Evolutionary conservation across 2,888 invertebrate species (phyloP).

Genomic region (Siphonodentalium dalli): DNA sequence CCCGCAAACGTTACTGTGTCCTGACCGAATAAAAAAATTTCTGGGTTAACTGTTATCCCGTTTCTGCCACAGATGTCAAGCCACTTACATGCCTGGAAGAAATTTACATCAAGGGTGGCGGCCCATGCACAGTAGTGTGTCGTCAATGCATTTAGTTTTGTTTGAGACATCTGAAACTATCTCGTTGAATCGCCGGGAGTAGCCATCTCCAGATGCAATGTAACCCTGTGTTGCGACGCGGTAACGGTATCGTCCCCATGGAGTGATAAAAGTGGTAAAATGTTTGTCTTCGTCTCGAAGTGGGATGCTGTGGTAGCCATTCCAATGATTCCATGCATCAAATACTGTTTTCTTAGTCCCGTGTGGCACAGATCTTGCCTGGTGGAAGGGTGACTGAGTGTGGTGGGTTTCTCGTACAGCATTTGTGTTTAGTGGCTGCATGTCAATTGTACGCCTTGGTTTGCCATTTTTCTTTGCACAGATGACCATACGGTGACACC

Average conservation of each 20-base stretch:
- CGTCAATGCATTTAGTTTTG: constrained; percentile 25
- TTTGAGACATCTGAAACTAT: constrained; percentile 19
- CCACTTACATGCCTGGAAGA: constrained; percentile 23
- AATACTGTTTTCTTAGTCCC: too few relatives aligned
- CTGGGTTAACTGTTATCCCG: not conserved
- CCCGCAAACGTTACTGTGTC: constrained; percentile 1
- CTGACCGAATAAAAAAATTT: not conserved
- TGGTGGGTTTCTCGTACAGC: too few relatives aligned
- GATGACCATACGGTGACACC: too few relatives aligned
- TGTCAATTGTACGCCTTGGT: too few relatives aligned
- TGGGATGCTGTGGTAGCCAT: too few relatives aligned
- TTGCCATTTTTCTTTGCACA: too few relatives aligned
- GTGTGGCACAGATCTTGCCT: too few relatives aligned
- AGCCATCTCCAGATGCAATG: constrained; percentile 9
- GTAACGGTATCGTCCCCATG: constrained; percentile 26
- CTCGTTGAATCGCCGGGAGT: constrained; percentile 11
- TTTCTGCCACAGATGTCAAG: constrained; percentile 10
- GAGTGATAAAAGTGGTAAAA: constrained; percentile 19
- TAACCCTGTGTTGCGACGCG: too few relatives aligned
- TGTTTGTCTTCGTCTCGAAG: not conserved
- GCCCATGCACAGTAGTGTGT: constrained; percentile 24
- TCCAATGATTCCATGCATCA: too few relatives aligned
- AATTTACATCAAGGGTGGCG: constrained; percentile 13
- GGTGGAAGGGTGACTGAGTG: too few relatives aligned
- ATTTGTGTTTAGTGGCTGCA: too few relatives aligned